Base-by-base conservation (phyloP, 2,113 vertebrate species). In the Todiramphus chloris region DNA sequence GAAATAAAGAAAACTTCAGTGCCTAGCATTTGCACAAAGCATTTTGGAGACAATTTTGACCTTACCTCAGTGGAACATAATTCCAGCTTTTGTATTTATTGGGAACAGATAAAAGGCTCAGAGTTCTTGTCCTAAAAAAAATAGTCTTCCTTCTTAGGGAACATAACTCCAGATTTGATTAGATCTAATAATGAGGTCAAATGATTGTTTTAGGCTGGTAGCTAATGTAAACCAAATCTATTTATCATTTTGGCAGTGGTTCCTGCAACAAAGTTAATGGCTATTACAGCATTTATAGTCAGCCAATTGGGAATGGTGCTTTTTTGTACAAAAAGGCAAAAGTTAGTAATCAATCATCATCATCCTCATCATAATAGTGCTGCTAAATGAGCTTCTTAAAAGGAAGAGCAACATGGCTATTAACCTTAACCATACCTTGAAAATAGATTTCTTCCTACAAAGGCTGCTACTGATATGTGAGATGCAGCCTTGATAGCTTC, bases 201-300 rank as follows among this genome's bases (percentile, higher is more conserved):
- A 96, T 94, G 80, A 92, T 96, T 59, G 84, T 96, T 92, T 96
- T 94, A 92, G 91, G 77, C 83, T 94, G 67, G 59, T 85, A 86
- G 63, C 91, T 97, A 96, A 96, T 91, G 83, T 86, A 95, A 97
- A 97, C 93, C 75, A 95, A 97, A 97, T 94, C 94, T 95, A 78
- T 97, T 96, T 96, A 96, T 97, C 97, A 97, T 77, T 93, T 95
- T 97, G 93, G 85, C 87, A 94, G 85, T 94, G 69, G 94, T 94
- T 97, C 50, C 73, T 94, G 79, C 89, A 96, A 23, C 69, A 64
- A 28, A n/a, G 62, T 92, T 97, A 97, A 96, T 97, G 82, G 94
- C 92, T 89, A 94, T 96, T 95, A 90, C 84, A 94, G 44, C 73
- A 79, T 83, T 94, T 89, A 76, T 83, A 94, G 56, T 89, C 85